A percentile compares a stretch with the other conserved stretches of the same genome.
Conservation (phyloP, 2,888 invertebrate genomes). For the Eristalis intricaria region DNA sequence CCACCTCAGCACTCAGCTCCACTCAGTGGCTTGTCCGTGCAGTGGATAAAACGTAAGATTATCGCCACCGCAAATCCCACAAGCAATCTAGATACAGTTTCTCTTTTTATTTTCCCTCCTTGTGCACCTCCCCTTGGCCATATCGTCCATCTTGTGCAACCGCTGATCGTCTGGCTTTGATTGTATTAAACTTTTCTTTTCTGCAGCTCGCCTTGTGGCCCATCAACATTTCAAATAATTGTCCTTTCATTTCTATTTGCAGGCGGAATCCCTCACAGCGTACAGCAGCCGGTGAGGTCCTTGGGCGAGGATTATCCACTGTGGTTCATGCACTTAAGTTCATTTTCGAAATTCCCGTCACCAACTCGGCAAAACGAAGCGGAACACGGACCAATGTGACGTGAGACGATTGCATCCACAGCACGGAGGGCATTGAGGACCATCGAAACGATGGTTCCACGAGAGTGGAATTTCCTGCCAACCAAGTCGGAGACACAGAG, state of each 20-base stretch:
- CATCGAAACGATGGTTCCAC: not conserved
- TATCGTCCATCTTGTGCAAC: not conserved
- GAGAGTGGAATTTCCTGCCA: slow-evolving; percentile 50
- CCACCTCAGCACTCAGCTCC: not conserved
- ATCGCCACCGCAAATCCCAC: slow-evolving; percentile 65
- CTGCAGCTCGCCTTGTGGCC: slow-evolving; percentile 36
- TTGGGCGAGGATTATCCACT: slow-evolving; percentile 52
- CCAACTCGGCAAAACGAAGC: not conserved
- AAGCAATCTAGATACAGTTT: slow-evolving; percentile 65
- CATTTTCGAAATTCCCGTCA: slow-evolving; percentile 60
- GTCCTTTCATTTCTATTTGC: slow-evolving; percentile 59
- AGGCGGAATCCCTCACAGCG: slow-evolving; percentile 24
- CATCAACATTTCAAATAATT: slow-evolving; percentile 69
- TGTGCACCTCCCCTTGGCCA: too few relatives aligned
- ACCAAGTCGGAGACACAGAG: slow-evolving; percentile 5
- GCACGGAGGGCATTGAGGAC: slow-evolving; percentile 47
- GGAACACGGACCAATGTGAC: slow-evolving; percentile 5
- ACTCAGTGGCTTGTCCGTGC: slow-evolving; percentile 27
- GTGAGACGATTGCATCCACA: slow-evolving; percentile 54
- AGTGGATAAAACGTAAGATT: slow-evolving; percentile 65
- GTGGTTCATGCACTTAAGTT: slow-evolving; percentile 69
- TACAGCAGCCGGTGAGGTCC: not conserved
- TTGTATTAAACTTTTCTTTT: slow-evolving; percentile 56
- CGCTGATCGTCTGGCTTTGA: slow-evolving; percentile 27
- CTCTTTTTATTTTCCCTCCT: not conserved